These are phyloP conservation scores for Lomographa bimaculata DNA, from an alignment of 2,888 invertebrate genomes.

Conservation along the genomic window DNA sequence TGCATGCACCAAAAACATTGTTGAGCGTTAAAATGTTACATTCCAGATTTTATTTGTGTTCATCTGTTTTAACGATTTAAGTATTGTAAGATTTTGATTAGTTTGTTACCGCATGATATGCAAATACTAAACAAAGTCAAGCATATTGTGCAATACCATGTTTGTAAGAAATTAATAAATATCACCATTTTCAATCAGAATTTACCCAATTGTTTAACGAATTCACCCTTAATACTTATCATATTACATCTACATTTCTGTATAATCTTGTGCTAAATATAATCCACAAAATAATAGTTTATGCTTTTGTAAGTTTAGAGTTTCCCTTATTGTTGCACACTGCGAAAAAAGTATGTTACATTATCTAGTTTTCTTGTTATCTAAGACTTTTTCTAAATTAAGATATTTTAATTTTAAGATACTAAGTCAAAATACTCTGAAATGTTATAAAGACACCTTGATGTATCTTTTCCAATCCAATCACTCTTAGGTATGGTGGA, in stretches of 20 bases:
- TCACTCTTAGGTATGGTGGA: too few relatives aligned
- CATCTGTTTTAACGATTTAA: constrained; percentile 5
- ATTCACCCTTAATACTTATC: background rate
- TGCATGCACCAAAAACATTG: constrained; percentile 4
- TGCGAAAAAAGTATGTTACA: constrained; percentile 13
- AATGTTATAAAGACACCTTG: constrained; percentile 12
- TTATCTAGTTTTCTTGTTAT: constrained; percentile 6
- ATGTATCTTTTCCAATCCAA: constrained; percentile 11
- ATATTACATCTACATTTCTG: constrained; percentile 5
- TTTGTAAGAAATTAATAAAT: too few relatives aligned
- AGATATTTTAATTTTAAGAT: constrained; percentile 17
- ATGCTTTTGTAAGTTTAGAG: background rate
- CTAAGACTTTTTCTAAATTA: constrained; percentile 7
- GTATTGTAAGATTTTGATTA: constrained; percentile 1
- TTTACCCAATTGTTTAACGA: background rate
- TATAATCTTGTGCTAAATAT: background rate
- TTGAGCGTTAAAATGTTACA: constrained; percentile 15
- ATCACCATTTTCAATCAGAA: too few relatives aligned
- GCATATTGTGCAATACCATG: too few relatives aligned
- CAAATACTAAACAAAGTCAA: too few relatives aligned
- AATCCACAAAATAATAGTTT: background rate
- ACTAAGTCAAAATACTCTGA: constrained; percentile 18
- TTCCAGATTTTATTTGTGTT: constrained; percentile 14
- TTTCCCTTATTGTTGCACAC: constrained; percentile 18
- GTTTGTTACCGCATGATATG: constrained; percentile 4